phyloP scores from a whole-genome alignment of 2,888 invertebrate genomes.

The Hydriomena furcata region DNA sequence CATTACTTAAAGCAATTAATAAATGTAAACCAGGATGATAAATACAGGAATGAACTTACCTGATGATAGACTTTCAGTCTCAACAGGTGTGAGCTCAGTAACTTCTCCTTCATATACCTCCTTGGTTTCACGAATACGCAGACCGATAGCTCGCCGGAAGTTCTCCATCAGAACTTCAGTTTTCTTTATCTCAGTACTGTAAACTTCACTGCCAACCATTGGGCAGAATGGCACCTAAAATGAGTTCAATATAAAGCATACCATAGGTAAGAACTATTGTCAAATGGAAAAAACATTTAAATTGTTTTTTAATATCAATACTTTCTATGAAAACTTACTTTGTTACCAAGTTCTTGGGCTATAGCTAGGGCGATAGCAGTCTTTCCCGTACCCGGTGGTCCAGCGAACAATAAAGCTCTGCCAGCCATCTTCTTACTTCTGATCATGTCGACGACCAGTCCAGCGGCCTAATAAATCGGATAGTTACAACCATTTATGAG shows the following conservation, averaged over 20 bases:
- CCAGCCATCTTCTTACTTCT: slow-evolving; percentile 99
- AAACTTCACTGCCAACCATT: slow-evolving; percentile 97
- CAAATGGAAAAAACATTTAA: no score
- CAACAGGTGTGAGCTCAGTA: slow-evolving; percentile 98
- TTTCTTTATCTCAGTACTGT: slow-evolving; percentile 99
- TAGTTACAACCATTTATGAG: no score
- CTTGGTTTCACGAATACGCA: slow-evolving; percentile 96
- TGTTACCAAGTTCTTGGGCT: slow-evolving; percentile 98
- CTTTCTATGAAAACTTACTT: slow-evolving; percentile 69
- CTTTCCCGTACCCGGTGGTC: slow-evolving; percentile 98
- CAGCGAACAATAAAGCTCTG: slow-evolving; percentile 95
- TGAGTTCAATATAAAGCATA: background rate
- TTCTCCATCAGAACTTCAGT: slow-evolving; percentile 99
- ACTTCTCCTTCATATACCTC: slow-evolving; percentile 99
- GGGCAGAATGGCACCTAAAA: slow-evolving; percentile 92
- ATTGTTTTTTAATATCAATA: background rate
- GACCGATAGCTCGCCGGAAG: slow-evolving; percentile 98
- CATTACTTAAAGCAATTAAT: no score
- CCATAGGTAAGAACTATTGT: no score
- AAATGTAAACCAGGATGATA: no score
- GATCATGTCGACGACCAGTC: slow-evolving; percentile 98
- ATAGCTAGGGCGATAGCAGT: slow-evolving; percentile 99
- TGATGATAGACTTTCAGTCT: slow-evolving; percentile 98
- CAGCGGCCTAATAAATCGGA: slow-evolving; percentile 90
- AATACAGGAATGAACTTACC: slow-evolving; percentile 69